These are phyloP conservation scores for Sympetrum striolatum DNA, from an alignment of 2,888 invertebrate species.

Conservation along the genomic window DNA sequence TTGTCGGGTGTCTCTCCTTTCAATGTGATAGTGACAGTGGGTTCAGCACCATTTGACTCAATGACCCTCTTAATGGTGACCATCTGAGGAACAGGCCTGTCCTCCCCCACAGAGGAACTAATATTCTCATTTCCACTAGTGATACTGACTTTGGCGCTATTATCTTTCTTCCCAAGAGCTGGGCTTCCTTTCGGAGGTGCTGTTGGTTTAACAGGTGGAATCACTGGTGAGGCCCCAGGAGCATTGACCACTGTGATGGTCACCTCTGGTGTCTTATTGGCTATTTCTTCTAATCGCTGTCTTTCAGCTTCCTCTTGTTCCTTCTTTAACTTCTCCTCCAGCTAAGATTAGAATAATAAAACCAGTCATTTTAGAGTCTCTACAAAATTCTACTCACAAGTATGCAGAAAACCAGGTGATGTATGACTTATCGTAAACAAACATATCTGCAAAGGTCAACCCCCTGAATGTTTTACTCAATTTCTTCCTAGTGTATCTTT, in stretches of 20 bases:
- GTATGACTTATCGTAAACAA: too few species aligned
- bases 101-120: background rate
- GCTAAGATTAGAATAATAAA: constrained; percentile 51
- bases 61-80: constrained; percentile 77
- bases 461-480: too few species aligned
- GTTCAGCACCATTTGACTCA: constrained; percentile 70
- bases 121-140: background rate
- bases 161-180: background rate
- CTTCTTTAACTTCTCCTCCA: constrained; percentile 59
- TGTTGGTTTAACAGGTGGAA: constrained; percentile 46
- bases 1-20: constrained; percentile 77
- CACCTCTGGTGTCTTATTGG: constrained; percentile 58
- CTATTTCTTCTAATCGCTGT: constrained; percentile 57
- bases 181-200: constrained; percentile 12
- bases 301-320: constrained; percentile 59
- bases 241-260: constrained; percentile 61
- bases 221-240: constrained; percentile 49
- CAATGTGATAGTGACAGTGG: constrained; percentile 78
- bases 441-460: too few species aligned
- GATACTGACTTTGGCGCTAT: background rate
- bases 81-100: constrained; percentile 58
- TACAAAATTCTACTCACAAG: too few species aligned
- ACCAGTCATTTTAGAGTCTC: too few species aligned
- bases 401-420: too few species aligned
- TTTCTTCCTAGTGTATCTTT: too few species aligned